Percentiles rank a stretch among this genome's conserved stretches.
phyloP scores from a whole-genome alignment of 1,140 invertebrate species.

The Diorhabda elongata region DNA sequence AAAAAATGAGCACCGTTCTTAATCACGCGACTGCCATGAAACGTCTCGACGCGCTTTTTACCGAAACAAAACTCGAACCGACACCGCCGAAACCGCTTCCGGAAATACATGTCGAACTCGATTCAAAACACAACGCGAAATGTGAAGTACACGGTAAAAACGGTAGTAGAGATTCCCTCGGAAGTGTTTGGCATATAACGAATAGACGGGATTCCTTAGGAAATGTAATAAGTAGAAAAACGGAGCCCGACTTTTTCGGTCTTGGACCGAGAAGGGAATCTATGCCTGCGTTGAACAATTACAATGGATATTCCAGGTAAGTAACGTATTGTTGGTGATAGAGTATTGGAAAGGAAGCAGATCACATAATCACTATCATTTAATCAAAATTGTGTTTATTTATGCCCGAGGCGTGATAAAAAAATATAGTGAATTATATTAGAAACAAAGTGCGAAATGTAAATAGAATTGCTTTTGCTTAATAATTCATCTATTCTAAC shows the following conservation, averaged over 20 bases:
- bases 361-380: background rate
- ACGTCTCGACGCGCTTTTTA: constrained; percentile 67
- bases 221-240: constrained; percentile 33
- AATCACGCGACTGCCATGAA: constrained; percentile 63
- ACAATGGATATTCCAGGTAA: constrained; percentile 32
- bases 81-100: constrained; percentile 48
- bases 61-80: constrained; percentile 58
- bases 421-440: no score
- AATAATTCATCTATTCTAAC: no score
- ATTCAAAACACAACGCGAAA: constrained; percentile 53
- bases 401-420: no score
- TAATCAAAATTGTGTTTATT: background rate
- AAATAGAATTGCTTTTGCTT: no score
- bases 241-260: constrained; percentile 32
- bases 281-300: constrained; percentile 46
- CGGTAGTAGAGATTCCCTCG: constrained; percentile 55
- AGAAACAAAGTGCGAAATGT: no score
- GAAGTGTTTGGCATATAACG: constrained; percentile 43
- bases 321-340: background rate
- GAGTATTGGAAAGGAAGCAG: background rate
- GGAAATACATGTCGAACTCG: constrained; percentile 52
- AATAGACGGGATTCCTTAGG: constrained; percentile 39
- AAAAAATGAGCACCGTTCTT: constrained; percentile 50
- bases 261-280: constrained; percentile 47
- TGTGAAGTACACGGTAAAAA: constrained; percentile 69